Conservation (phyloP, 2,113 vertebrate species). For the Lepus americanus region DNA sequence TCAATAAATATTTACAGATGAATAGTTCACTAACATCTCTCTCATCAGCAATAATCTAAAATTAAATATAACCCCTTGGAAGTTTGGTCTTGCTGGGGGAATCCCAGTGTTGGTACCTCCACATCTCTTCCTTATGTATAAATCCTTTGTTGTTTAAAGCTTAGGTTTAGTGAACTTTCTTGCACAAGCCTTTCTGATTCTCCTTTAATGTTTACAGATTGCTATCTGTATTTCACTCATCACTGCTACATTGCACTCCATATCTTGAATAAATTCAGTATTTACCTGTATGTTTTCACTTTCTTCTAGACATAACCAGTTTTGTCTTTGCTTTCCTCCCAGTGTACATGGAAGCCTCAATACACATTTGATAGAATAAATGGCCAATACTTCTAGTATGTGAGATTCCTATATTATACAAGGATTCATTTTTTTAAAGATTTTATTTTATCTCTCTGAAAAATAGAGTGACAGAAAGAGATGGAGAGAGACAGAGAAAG, state of each 20-base stretch:
- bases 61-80: neutral
- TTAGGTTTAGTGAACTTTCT: neutral
- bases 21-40: neutral
- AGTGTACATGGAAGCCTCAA: slow-evolving; percentile 9
- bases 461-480: no score
- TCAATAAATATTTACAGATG: neutral
- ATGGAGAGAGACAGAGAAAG: no score
- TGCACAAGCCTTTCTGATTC: neutral
- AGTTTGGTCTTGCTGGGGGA: neutral
- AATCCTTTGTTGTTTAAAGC: neutral
- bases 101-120: neutral
- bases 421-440: neutral
- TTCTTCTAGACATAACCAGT: neutral
- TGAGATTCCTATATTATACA: slow-evolving; percentile 11
- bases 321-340: slow-evolving; percentile 2
- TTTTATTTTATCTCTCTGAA: no score
- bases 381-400: neutral
- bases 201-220: neutral
- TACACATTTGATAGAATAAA: slow-evolving; percentile 51
- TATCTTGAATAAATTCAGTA: neutral
- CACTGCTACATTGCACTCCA: neutral
- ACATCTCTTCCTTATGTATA: neutral
- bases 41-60: neutral
- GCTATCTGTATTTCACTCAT: neutral
- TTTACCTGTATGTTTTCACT: slow-evolving; percentile 17